Evolutionary conservation across 2,888 invertebrate species (phyloP).

Genomic region (Pachycephus smyrnensis): DNA sequence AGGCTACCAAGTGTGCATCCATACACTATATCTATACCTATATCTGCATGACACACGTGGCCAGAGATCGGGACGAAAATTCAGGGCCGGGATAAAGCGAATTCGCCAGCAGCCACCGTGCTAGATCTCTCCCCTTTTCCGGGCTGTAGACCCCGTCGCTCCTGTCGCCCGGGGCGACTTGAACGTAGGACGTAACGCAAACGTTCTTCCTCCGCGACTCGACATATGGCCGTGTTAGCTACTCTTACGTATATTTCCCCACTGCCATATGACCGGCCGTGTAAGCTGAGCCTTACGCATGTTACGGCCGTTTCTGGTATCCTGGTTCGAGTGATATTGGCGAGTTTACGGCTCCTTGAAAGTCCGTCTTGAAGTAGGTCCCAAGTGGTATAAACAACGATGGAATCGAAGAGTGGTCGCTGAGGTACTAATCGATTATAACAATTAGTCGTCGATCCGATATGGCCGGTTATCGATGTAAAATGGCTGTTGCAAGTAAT

Average conservation of each 20-base stretch:
- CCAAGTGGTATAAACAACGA: neutral
- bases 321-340: neutral
- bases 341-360: neutral
- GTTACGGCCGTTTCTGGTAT: neutral
- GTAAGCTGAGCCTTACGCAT: conserved; percentile 3
- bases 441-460: neutral
- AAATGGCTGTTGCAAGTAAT: neutral
- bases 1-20: neutral
- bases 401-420: neutral
- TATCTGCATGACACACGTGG: neutral
- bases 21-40: neutral
- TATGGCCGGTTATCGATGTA: neutral
- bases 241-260: conserved; percentile 45
- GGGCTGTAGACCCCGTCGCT: conserved; percentile 29
- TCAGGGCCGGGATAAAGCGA: conserved; percentile 51
- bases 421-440: neutral
- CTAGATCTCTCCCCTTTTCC: neutral
- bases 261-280: conserved; percentile 40
- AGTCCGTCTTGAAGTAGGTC: neutral
- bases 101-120: conserved; percentile 28
- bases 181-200: conserved; percentile 38
- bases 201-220: conserved; percentile 37
- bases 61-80: conserved; percentile 41
- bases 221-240: conserved; percentile 55
- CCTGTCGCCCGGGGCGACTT: conserved; percentile 53